phyloP scores from a whole-genome alignment of 92 coral and sea anemone species.

The Blastomussa wellsi region DNA sequence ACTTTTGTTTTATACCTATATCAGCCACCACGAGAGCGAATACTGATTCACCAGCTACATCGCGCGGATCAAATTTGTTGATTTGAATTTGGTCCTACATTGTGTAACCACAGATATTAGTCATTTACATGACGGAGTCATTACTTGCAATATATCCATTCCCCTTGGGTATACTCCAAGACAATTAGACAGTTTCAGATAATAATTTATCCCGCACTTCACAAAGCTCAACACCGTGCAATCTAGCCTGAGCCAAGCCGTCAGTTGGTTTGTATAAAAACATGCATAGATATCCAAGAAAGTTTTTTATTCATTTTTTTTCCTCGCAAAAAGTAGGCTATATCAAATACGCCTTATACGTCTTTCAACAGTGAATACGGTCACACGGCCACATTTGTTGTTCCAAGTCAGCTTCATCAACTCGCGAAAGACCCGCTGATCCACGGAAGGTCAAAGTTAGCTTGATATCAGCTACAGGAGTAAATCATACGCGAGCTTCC shows the following conservation, averaged over 20 bases:
- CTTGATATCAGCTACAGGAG: too few relatives aligned
- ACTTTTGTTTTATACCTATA: too few relatives aligned
- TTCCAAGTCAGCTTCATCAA: too few relatives aligned
- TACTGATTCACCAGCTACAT: background rate
- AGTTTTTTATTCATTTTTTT: background rate
- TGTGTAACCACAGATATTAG: too few relatives aligned
- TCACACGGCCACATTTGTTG: too few relatives aligned
- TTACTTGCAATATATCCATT: background rate
- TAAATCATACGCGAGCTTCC: too few relatives aligned
- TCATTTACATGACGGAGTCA: background rate
- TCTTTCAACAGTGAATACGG: too few relatives aligned
- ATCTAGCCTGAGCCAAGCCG: background rate
- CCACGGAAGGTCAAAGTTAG: background rate
- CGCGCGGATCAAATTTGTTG: background rate
- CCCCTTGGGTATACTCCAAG: background rate
- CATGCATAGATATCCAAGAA: background rate
- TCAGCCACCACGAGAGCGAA: too few relatives aligned
- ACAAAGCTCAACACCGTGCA: background rate
- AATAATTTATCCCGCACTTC: background rate
- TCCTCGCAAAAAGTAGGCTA: background rate
- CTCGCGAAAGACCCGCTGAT: too few relatives aligned
- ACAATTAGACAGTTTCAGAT: background rate
- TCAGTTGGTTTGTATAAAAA: background rate
- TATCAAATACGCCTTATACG: too few relatives aligned
- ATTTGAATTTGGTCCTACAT: background rate